Conservation (phyloP, 2,797 vertebrate genomes). For the Pseudomugil gertrudae region DNA sequence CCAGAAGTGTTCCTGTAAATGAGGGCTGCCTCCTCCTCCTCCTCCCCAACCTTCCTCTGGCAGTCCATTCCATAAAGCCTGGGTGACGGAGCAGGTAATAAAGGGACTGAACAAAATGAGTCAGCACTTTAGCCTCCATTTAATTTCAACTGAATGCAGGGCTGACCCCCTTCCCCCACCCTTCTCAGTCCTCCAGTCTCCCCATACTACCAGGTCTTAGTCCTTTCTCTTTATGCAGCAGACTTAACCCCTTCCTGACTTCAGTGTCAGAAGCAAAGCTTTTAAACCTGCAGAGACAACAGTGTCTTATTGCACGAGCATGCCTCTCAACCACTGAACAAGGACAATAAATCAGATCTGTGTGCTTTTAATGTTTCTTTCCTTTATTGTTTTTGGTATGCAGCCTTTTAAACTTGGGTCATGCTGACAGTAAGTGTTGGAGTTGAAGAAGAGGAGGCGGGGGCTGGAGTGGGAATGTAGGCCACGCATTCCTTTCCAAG, state of each 20-base stretch:
- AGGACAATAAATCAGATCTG: slow-evolving; percentile 51
- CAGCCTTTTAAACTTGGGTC: slow-evolving; percentile 56
- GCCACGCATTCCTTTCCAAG: slow-evolving; percentile 81
- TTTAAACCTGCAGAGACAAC: slow-evolving; percentile 40
- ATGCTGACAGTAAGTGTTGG: slow-evolving; percentile 60
- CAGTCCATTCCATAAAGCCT: slow-evolving; percentile 72
- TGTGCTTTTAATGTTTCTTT: slow-evolving; percentile 53
- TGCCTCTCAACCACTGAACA: slow-evolving; percentile 31
- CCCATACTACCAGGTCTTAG: slow-evolving; percentile 50
- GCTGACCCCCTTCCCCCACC: slow-evolving; percentile 31
- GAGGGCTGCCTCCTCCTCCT: slow-evolving; percentile 59
- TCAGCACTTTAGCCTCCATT: slow-evolving; percentile 84
- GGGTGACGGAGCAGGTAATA: slow-evolving; percentile 82
- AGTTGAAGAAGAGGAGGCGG: slow-evolving; percentile 48
- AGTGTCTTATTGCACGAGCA: slow-evolving; percentile 18
- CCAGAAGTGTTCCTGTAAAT: slow-evolving; percentile 76
- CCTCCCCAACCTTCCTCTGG: slow-evolving; percentile 51
- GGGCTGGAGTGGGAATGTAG: slow-evolving; percentile 72
- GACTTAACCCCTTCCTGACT: slow-evolving; percentile 79
- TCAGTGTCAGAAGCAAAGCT: slow-evolving; percentile 23
- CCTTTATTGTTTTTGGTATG: slow-evolving; percentile 66
- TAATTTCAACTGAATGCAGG: slow-evolving; percentile 79
- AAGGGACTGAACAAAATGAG: slow-evolving; percentile 78
- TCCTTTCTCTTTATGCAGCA: slow-evolving; percentile 51
- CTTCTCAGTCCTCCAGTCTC: slow-evolving; percentile 41